Conservation (phyloP, 2,797 vertebrate species). For the Acanthurus tractus region DNA sequence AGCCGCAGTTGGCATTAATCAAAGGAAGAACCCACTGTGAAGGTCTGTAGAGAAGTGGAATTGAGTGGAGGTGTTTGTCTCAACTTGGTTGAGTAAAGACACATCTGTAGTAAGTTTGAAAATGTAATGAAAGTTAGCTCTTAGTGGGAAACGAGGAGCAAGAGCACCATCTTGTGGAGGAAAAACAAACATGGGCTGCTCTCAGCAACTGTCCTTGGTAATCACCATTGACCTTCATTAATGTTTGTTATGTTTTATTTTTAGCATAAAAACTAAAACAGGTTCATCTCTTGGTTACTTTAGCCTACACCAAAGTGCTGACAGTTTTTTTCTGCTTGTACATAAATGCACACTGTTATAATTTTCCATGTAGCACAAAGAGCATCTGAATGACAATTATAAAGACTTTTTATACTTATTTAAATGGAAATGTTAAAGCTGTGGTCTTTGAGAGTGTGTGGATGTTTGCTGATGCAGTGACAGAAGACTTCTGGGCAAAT, state of each 20-base stretch:
- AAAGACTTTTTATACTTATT: constrained; percentile 69
- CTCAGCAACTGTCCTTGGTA: constrained; percentile 12
- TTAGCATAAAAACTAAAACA: constrained; percentile 26
- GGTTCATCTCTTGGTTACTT: constrained; percentile 49
- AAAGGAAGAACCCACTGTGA: constrained; percentile 8
- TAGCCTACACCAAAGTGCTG: constrained; percentile 83
- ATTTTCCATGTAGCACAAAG: constrained; percentile 63
- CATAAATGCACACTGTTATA: constrained; percentile 70
- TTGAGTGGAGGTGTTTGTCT: neutral
- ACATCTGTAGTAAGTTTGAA: neutral
- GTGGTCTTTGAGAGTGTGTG: constrained; percentile 47
- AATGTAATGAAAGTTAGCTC: constrained; percentile 5
- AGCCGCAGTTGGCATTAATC: constrained; percentile 12
- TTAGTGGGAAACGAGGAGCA: constrained; percentile 27
- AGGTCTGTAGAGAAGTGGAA: constrained; percentile 24
- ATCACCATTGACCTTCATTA: constrained; percentile 28
- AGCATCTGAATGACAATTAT: constrained; percentile 30
- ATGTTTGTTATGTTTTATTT: too few species aligned
- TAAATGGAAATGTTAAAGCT: constrained; percentile 44
- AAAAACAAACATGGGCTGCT: constrained; percentile 4
- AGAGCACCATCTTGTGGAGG: constrained; percentile 36
- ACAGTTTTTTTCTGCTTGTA: constrained; percentile 70
- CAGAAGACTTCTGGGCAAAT: constrained; percentile 24
- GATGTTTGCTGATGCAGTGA: constrained; percentile 43
- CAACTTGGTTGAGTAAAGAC: neutral